A percentile compares a stretch with the other conserved stretches of the same genome.
Conservation (phyloP, 2,797 vertebrate species). For the Paguma larvata region DNA sequence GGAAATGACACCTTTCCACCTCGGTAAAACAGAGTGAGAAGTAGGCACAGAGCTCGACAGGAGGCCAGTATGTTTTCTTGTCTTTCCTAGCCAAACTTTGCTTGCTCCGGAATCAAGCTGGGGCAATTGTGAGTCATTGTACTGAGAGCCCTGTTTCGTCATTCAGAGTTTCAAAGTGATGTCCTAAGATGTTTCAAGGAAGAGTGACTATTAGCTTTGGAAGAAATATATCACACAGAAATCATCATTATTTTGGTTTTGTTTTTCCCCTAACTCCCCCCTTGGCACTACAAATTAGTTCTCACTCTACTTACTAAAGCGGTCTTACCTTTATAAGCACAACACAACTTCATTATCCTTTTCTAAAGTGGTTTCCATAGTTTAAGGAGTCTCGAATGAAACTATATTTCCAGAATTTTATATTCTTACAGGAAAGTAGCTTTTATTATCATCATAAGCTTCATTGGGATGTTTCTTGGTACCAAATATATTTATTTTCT, state of each 20-base stretch:
- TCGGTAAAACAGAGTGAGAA: neutral
- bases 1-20: fast-evolving
- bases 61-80: fast-evolving
- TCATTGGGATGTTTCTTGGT: constrained; percentile 47
- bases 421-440: constrained; percentile 35
- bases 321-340: constrained; percentile 37
- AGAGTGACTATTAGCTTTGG: constrained; percentile 13
- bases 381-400: constrained; percentile 50
- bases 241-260: neutral
- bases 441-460: constrained; percentile 32
- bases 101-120: neutral
- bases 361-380: constrained; percentile 18
- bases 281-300: neutral
- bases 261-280: neutral
- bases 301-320: neutral
- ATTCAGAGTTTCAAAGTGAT: neutral
- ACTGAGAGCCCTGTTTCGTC: neutral
- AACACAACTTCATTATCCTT: constrained; percentile 14
- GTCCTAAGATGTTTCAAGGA: neutral
- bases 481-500: constrained; percentile 65
- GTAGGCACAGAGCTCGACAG: neutral
- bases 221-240: neutral
- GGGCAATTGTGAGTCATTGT: fast-evolving
- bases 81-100: neutral
- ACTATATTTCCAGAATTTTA: neutral